Evolutionary conservation across 1,140 invertebrate species (phyloP).

Genomic region (Pachypeltis micranthus): DNA sequence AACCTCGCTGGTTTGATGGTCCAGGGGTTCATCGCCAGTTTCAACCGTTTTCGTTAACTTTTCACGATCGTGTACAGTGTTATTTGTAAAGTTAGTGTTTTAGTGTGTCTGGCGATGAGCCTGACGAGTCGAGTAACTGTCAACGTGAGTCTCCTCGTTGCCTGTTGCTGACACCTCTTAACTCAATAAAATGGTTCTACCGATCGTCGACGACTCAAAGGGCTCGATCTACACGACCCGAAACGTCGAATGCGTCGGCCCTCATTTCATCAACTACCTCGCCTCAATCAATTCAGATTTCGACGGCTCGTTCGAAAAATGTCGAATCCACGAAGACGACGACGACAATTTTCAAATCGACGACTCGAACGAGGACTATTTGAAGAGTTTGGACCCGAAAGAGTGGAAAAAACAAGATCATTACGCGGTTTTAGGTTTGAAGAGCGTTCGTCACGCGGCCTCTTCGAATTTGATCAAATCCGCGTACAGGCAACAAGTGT

Average conservation of each 20-base stretch:
- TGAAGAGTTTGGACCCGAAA: slow-evolving; percentile 85
- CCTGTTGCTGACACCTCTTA: no score
- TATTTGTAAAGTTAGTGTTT: no score
- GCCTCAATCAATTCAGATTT: neutral
- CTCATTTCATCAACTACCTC: slow-evolving; percentile 24
- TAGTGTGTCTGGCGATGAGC: no score
- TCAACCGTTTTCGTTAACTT: no score
- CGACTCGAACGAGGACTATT: slow-evolving; percentile 72
- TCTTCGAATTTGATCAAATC: slow-evolving; percentile 81
- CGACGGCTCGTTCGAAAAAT: neutral
- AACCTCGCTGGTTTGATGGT: no score
- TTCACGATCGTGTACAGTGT: no score
- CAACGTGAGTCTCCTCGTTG: no score
- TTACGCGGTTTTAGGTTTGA: slow-evolving; percentile 84
- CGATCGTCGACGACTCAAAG: neutral
- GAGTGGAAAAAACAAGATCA: slow-evolving; percentile 96
- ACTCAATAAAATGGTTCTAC: neutral
- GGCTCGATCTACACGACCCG: neutral
- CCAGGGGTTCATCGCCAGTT: no score
- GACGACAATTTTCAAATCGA: slow-evolving; percentile 36
- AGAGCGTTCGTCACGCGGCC: slow-evolving; percentile 63
- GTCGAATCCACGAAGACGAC: neutral
- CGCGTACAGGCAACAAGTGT: slow-evolving; percentile 67
- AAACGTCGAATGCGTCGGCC: slow-evolving; percentile 28
- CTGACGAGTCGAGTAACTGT: no score